Percentiles rank a stretch among this genome's conserved stretches.
These are phyloP conservation scores for Listrodromus nycthemerus DNA, from an alignment of 2,888 invertebrate genomes.

Conservation along the genomic window DNA sequence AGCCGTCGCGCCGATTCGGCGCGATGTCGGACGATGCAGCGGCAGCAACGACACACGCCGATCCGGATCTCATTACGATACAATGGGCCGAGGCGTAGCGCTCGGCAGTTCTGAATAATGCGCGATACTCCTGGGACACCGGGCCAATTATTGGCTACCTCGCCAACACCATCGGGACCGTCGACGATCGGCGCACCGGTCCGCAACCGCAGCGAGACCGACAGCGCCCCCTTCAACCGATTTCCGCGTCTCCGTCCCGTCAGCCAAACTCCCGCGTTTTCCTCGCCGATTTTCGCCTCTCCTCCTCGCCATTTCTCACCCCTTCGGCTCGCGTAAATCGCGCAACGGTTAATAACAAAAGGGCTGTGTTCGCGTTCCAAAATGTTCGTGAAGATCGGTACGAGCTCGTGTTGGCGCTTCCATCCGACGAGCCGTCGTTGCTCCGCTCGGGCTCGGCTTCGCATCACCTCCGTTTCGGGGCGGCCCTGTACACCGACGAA, in stretches of 20 bases:
- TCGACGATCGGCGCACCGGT: slow-evolving; percentile 28
- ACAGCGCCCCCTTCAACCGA: slow-evolving; percentile 36
- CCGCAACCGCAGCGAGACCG: slow-evolving; percentile 29
- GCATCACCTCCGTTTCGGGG: no score
- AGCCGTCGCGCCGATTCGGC: slow-evolving; percentile 43
- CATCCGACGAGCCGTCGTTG: not conserved
- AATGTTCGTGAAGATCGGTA: slow-evolving; percentile 7
- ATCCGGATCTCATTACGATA: slow-evolving; percentile 64
- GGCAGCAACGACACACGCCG: slow-evolving; percentile 18
- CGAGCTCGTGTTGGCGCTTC: not conserved
- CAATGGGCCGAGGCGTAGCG: slow-evolving; percentile 48
- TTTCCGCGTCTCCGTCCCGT: slow-evolving; percentile 18
- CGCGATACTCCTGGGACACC: slow-evolving; percentile 59
- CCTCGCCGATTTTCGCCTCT: not conserved
- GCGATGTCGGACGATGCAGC: slow-evolving; percentile 2
- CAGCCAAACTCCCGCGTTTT: not conserved
- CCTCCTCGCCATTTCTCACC: not conserved
- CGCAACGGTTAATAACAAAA: slow-evolving; percentile 36
- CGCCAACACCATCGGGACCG: slow-evolving; percentile 44
- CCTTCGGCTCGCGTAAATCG: slow-evolving; percentile 22
- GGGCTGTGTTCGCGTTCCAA: slow-evolving; percentile 20
- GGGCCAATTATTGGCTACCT: slow-evolving; percentile 65
- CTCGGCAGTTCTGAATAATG: slow-evolving; percentile 65
- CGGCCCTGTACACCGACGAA: no score
- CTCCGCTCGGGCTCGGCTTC: not conserved